These are phyloP conservation scores for Palythoa grandiflora DNA, from an alignment of 92 coral and sea anemone species.

Conservation along the genomic window DNA sequence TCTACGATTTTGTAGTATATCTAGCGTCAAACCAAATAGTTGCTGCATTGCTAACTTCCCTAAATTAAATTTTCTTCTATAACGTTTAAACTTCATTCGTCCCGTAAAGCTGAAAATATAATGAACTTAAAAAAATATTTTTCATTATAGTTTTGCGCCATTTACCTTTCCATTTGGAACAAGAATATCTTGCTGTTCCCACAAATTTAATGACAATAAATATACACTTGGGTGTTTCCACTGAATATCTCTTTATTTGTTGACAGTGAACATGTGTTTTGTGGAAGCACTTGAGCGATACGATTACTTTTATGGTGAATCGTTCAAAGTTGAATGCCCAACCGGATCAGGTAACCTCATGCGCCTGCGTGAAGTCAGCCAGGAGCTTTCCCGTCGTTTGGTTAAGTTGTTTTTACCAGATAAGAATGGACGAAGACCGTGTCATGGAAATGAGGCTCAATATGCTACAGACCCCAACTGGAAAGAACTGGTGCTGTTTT, in stretches of 20 bases:
- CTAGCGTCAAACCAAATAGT: no score
- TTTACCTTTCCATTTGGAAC: no score
- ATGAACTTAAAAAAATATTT: no score
- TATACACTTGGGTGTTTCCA: no score
- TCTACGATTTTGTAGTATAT: no score
- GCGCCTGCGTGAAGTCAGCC: conserved; percentile 94
- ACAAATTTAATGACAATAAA: no score
- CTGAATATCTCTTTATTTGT: neutral
- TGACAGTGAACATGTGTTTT: conserved; percentile 81
- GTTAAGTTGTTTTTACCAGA: conserved; percentile 86
- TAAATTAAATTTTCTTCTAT: no score
- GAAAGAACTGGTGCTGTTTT: conserved; percentile 95
- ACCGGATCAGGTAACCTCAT: conserved; percentile 94
- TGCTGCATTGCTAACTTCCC: no score
- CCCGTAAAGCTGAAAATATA: no score
- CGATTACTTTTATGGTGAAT: conserved; percentile 91
- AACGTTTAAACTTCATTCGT: no score
- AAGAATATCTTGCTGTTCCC: no score
- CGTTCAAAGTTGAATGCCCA: conserved; percentile 89
- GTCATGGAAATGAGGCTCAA: conserved; percentile 88
- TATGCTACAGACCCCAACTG: conserved; percentile 87
- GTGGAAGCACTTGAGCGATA: conserved; percentile 95
- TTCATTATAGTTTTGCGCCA: no score
- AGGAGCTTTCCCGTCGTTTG: conserved; percentile 90
- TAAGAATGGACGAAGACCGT: conserved; percentile 88